Evolutionary conservation across 2,113 vertebrate genomes (phyloP), one percentile per base, ranked within the genome.

Genomic region (Nibea albiflora): DNA sequence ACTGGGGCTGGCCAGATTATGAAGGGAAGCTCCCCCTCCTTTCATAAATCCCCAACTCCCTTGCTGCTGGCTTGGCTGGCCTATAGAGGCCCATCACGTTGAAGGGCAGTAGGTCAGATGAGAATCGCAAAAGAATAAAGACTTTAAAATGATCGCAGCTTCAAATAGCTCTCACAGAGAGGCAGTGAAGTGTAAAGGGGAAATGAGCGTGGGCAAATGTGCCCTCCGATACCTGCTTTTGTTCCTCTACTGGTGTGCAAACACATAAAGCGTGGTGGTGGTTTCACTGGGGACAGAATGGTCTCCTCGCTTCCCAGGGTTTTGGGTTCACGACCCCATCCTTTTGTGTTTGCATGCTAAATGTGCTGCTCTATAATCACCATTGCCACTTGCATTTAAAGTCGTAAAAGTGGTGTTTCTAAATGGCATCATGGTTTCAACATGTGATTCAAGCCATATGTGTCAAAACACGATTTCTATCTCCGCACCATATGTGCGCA

Each of bases 401-500:
- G 42, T 81, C 19, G 12, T 81, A 66, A 86, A 80, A 84, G 74
- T 42, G n/a, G 81, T 79, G 75, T 90, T 84, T 88, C 46, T 68
- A 77, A 90, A 86, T 77, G 86, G 69, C 76, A 81, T 63, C 70
- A 42, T 68, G 56, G 46, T 72, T 90, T 85, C 73, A 76, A 7
- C 76, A 57, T 42, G 39, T 85, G 86, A 90, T 91, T 80, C 68
- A 83, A 88, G 67, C 84, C 84, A 87, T 85, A 58, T 82, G 87
- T 90, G 82, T 84, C 83, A 87, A 85, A 89, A 88, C 75, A 76
- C 20, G 20, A 74, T 79, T 70, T 81, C 49, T 76, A 78, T 85
- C 78, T 78, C 78, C 61, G n/a, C 74, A 58, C 84, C 81, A 44
- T 80, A 71, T 84, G 81, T 58, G 78, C 86, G 76, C 64, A 74